Base-by-base conservation (phyloP, 1,140 invertebrate species). In the Papilio xuthus region DNA sequence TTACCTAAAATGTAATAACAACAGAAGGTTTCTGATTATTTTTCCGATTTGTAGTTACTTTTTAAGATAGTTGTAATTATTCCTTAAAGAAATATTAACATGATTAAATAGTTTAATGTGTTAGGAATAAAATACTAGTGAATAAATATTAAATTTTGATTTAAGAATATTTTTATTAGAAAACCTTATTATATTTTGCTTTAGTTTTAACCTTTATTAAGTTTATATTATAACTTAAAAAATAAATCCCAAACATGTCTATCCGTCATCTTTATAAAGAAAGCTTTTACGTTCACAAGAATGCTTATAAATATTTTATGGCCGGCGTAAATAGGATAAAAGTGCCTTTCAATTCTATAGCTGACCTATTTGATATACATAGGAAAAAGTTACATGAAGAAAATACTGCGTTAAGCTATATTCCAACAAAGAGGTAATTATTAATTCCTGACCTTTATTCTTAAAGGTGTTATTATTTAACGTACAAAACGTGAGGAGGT, bases 1-100 rank as follows among this genome's bases (percentile, higher is more conserved):
- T 90, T 87, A 89, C 78, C 79, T 75, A 83, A 81, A 81, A 83
- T 80, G 74, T 78, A 80, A 82, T 84, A 75, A 83, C 78, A 80
- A 78, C 70, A 26, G 77, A 78, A 67, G 42, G 79, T 56, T 56
- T 80, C 69, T 75, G 79, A 63, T 77, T 75, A 73, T 77, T 73
- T 63, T 23, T 42, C 42, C 20, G 74, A 60, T 15, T 60, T 60
- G 20, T 20, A 56, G 23, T 15, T 28, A 67, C n/a, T 28, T 67
- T 63, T 67, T 63, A 63, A 32, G 26, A 32, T 67, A 60, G 56
- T 60, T 18, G 13, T 3, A 67, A 28, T 67, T 32, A 26, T 67
- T 32, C 28, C 7, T 28, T 10, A 20, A 20, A 53, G 26, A 7
- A 56, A 56, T 9, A 56, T 23, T 7, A 20, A 23, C 18, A 56